A percentile compares a stretch with the other conserved stretches of the same genome.
Conservation (phyloP, 2,888 invertebrate species). For the Parnassius mnemosyne region DNA sequence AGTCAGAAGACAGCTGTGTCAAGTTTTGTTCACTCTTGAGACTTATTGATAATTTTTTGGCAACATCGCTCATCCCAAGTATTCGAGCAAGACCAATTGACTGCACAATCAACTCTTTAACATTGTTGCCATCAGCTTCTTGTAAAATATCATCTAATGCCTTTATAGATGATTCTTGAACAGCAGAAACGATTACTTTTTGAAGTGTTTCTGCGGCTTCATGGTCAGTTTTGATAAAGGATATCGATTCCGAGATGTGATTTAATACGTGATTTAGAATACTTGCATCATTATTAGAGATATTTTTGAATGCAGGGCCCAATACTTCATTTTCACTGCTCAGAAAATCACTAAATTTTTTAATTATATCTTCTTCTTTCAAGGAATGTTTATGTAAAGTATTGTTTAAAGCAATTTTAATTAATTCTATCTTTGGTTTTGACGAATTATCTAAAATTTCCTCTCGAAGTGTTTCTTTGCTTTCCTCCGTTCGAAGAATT, state of each 20-base stretch:
- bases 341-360: constrained; percentile 83
- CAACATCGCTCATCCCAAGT: constrained; percentile 83
- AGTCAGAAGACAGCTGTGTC: constrained; percentile 78
- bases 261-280: constrained; percentile 81
- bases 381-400: constrained; percentile 68
- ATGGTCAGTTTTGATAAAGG: constrained; percentile 81
- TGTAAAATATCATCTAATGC: constrained; percentile 78
- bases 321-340: constrained; percentile 82
- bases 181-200: constrained; percentile 83
- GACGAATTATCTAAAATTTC: constrained; percentile 74
- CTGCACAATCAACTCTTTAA: constrained; percentile 79
- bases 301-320: constrained; percentile 83
- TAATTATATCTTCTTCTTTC: constrained; percentile 80
- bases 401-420: constrained; percentile 79
- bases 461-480: constrained; percentile 69
- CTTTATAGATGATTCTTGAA: constrained; percentile 82
- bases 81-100: constrained; percentile 86
- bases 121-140: constrained; percentile 66
- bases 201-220: constrained; percentile 84
- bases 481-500: constrained; percentile 74
- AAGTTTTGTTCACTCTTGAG: constrained; percentile 80
- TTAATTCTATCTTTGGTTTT: constrained; percentile 82
- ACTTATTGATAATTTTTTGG: constrained; percentile 75
- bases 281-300: constrained; percentile 81
- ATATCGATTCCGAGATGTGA: constrained; percentile 82